Evolutionary conservation across 2,888 invertebrate species (phyloP), one percentile per base, ranked within the genome.

Genomic region (Drosophila putrida): DNA sequence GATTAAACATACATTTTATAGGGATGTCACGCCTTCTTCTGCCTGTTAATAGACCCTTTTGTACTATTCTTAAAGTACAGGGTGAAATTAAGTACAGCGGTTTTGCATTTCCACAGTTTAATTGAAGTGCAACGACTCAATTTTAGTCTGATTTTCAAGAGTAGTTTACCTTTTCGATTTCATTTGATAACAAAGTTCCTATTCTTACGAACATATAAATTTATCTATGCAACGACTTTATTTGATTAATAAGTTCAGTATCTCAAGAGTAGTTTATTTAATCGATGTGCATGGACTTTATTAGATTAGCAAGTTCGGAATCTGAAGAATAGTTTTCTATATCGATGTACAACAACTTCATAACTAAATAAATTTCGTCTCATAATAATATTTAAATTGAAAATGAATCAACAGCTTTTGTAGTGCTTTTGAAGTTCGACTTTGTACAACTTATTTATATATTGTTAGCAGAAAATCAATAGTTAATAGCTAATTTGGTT

Each of bases 381-480:
- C 10, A 0, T 35, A 35, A 35, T 2, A 1, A 3, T 35, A 35
- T 9, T 9, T 35, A 9, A 35, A 10, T 8, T 10, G 10, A 10
- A 35, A 10, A 35, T 10, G 33, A 35, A 4, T 10, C 8, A 33
- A 33, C 33, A 10, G 10, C 33, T 35, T 2, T 3, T 35, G 9
- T 20, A 10, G 9, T 10, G 8, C 20, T 4, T 1, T 4, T 35
- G 33, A 10, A 35, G 20, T 41, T 10, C 6, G 20, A 10, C 6
- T 1, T 31, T 25, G 9, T 31, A 6, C 31, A 31, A 13, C 5
- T 8, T n/a, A 53, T 38, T 54, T n/a, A 41, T 36, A 28, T 31
- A 27, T 43, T 57, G 8, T 36, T 4, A 35, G 31, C 6, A 13
- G 20, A 27, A 54, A 73, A 73, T 73, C 72, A 72, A 73, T 73